These are phyloP conservation scores for Mallateleia sp. DNA, from an alignment of 2,888 invertebrate genomes.

Conservation along the genomic window DNA sequence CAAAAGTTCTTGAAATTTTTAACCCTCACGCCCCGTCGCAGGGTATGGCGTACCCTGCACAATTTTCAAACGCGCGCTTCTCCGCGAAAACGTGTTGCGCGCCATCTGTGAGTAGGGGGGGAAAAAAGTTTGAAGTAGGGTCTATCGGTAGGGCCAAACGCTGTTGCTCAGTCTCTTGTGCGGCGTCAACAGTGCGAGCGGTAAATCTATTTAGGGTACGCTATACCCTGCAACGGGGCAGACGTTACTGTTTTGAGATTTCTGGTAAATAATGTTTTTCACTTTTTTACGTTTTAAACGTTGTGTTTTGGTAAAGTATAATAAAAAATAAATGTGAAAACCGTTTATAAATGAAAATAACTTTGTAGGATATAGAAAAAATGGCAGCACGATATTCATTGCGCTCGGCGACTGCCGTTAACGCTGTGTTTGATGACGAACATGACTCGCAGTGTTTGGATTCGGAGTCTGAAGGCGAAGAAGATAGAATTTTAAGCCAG, in stretches of 20 bases:
- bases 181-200: background rate
- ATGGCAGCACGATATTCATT: constrained; percentile 5
- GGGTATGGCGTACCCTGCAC: constrained; percentile 33
- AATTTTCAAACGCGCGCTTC: constrained; percentile 27
- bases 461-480: constrained; percentile 6
- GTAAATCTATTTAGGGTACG: background rate
- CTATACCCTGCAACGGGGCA: constrained; percentile 16
- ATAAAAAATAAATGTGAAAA: constrained; percentile 24
- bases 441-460: background rate
- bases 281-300: constrained; percentile 18
- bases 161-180: constrained; percentile 10
- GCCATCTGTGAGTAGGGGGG: constrained; percentile 20
- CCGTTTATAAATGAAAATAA: constrained; percentile 7
- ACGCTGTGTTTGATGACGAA: background rate
- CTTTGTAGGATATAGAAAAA: constrained; percentile 13
- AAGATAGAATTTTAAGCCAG: background rate
- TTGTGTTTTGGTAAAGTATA: constrained; percentile 6
- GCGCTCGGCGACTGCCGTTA: too few relatives aligned
- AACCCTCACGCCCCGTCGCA: constrained; percentile 32
- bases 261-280: constrained; percentile 21
- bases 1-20: too few relatives aligned
- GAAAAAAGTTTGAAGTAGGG: background rate
- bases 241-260: background rate
- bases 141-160: constrained; percentile 15
- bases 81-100: constrained; percentile 17